Evolutionary conservation across 2,797 vertebrate species (phyloP).

Genomic region (Periparus ater): DNA sequence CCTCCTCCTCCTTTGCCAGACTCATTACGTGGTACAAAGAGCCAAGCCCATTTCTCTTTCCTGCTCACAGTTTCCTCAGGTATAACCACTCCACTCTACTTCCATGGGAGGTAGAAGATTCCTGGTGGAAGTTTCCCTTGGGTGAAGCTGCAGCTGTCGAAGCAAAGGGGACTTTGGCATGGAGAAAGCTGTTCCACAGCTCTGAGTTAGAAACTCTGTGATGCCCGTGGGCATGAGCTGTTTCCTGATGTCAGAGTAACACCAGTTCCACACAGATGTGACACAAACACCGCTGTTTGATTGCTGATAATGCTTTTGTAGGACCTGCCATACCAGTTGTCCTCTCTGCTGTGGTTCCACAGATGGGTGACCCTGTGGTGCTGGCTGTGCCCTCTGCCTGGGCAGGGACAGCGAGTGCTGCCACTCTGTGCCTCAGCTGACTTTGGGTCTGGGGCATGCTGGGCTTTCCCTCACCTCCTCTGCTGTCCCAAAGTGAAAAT

Average conservation of each 20-base stretch:
- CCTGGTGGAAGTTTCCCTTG: not conserved
- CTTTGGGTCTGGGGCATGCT: not conserved
- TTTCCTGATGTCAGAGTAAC: not conserved
- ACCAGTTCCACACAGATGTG: not conserved
- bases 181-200: not conserved
- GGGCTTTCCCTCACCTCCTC: not conserved
- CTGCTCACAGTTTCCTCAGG: not conserved
- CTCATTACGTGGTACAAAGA: not conserved
- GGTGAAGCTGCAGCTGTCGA: not conserved
- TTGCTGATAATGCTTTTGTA: not conserved
- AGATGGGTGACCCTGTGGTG: rapidly evolving
- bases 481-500: not conserved
- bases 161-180: not conserved
- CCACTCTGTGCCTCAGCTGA: not conserved
- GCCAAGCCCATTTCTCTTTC: not conserved
- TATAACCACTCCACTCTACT: not conserved
- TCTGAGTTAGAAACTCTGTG: not conserved
- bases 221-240: not conserved
- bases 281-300: not conserved
- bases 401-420: not conserved
- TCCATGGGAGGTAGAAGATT: not conserved
- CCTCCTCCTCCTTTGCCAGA: not conserved
- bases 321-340: not conserved
- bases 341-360: not conserved
- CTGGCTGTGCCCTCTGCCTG: not conserved